Evolutionary conservation across 2,888 invertebrate genomes (phyloP), one percentile per base, ranked within the genome.

Genomic region (Pammene aurita): DNA sequence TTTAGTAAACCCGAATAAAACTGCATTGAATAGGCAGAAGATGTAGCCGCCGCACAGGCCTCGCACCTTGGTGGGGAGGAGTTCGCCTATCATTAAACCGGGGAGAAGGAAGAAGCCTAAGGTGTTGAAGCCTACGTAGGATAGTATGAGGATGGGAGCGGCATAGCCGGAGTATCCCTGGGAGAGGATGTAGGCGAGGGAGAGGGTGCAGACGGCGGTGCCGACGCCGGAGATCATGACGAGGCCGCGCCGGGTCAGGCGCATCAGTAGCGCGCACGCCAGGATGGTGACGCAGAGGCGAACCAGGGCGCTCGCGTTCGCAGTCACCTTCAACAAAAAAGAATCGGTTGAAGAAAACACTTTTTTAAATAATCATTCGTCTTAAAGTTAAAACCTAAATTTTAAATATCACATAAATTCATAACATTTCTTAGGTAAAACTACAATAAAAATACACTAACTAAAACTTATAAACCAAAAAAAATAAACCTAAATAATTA

Each of bases 51-150:
- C 96, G 58, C 95, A 95, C 26, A 96, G 90, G 0, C 96, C 96
- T 16, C 96, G 93, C 2, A 96, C 94, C 82, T 94, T 95, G 0
- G 95, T 94, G 0, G 96, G 96, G 10, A 96, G 93, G 1, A 96
- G 89, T 85, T 96, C 96, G 0, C 96, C 95, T 16, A 96, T 93
- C 95, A 96, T 95, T 38, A 96, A 93, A 16, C 95, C 95, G 0
- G 96, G 96, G 72, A 96, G 92, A 0, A 95, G 93, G 93, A 96
- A 94, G 78, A 96, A 93, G 2, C 96, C 95, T 42, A 95, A 81
- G 0, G 96, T 96, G 82, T 96, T 96, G 74, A 95, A 94, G 7
- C 94, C 95, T 16, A 96, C 95, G 83, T 96, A 96, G 44, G 93
- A 81, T n/a, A 96, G 84, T 2, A 96, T 91, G 65, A 92, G 84